Evolutionary conservation across 2,797 vertebrate species (phyloP).

Genomic region (Cichlasoma orientale): DNA sequence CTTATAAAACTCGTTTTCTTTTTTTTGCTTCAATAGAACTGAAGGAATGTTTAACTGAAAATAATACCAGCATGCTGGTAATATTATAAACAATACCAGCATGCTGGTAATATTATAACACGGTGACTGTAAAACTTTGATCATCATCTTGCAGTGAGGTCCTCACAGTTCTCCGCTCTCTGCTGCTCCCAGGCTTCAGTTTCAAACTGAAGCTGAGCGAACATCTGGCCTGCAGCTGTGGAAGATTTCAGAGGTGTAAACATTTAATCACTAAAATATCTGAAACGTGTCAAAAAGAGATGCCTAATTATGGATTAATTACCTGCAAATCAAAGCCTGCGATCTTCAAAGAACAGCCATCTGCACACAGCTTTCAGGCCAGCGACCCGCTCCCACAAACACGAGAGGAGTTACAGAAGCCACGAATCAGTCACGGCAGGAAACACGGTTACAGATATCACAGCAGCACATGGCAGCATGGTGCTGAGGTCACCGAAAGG

Average conservation of each 20-base stretch:
- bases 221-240: background rate
- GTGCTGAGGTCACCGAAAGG: background rate
- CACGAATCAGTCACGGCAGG: too few relatives aligned
- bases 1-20: too few relatives aligned
- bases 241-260: background rate
- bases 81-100: too few relatives aligned
- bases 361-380: too few relatives aligned
- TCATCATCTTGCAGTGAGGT: background rate
- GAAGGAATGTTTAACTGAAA: too few relatives aligned
- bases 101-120: background rate
- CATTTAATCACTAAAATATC: background rate
- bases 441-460: background rate
- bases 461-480: background rate
- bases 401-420: too few relatives aligned
- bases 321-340: too few relatives aligned
- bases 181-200: background rate
- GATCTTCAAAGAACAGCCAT: too few relatives aligned
- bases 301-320: too few relatives aligned
- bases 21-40: too few relatives aligned
- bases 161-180: background rate
- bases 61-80: too few relatives aligned
- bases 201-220: background rate
- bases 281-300: background rate
- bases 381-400: too few relatives aligned
- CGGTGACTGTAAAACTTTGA: background rate